Evolutionary conservation across 2,113 vertebrate species (phyloP).

Genomic region (Channa maculata): DNA sequence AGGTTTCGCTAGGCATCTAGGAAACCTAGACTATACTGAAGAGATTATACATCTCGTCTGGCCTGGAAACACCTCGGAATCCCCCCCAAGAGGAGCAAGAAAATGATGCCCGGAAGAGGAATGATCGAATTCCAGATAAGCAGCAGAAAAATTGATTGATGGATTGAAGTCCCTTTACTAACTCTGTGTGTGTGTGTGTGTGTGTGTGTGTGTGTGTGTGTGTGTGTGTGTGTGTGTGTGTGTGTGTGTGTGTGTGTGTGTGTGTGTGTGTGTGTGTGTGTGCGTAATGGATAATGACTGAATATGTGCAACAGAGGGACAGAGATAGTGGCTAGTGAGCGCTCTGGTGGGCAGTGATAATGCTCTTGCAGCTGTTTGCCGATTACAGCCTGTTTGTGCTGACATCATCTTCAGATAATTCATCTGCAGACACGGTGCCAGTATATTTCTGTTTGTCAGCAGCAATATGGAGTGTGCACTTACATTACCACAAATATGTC

Average conservation of each 20-base stretch:
- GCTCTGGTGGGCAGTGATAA: conserved; percentile 62
- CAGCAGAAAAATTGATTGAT: too few relatives aligned
- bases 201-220: conserved; percentile 12
- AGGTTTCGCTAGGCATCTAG: too few relatives aligned
- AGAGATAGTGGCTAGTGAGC: conserved; percentile 42
- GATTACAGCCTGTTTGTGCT: conserved; percentile 57
- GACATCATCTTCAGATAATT: conserved; percentile 57
- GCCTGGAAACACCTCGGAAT: too few relatives aligned
- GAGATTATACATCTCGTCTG: too few relatives aligned
- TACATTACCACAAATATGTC: neutral
- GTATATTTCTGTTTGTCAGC: conserved; percentile 19
- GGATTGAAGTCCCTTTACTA: conserved; percentile 20
- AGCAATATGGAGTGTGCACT: conserved; percentile 4
- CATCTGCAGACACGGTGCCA: conserved; percentile 15
- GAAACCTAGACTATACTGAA: too few relatives aligned
- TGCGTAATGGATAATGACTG: conserved; percentile 35
- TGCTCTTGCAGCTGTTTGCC: conserved; percentile 51
- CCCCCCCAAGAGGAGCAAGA: too few relatives aligned
- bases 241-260: conserved; percentile 12
- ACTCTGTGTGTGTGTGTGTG: conserved; percentile 3
- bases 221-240: conserved; percentile 4
- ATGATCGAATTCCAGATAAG: too few relatives aligned
- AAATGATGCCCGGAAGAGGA: too few relatives aligned
- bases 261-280: neutral
- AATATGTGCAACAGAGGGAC: conserved; percentile 25